Conservation (phyloP, 2,888 invertebrate genomes). For the Drosophila mayaguana region DNA sequence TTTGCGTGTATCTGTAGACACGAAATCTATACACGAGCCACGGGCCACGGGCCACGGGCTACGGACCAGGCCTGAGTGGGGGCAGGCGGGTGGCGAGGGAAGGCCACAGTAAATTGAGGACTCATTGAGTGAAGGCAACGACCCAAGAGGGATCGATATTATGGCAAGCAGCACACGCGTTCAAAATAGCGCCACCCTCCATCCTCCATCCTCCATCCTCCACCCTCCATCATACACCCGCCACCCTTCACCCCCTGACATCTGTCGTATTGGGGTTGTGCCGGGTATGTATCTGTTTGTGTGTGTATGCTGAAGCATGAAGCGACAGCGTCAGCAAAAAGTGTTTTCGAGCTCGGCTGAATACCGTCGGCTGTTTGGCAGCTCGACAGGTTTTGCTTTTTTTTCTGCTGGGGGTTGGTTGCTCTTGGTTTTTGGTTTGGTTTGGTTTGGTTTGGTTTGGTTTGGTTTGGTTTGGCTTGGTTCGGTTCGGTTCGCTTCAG, state of each 20-base stretch:
- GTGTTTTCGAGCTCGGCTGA: slow-evolving; percentile 62
- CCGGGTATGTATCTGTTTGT: slow-evolving; percentile 17
- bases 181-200: slow-evolving; percentile 8
- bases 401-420: slow-evolving; percentile 52
- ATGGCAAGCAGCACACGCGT: slow-evolving; percentile 46
- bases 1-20: slow-evolving; percentile 50
- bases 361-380: slow-evolving; percentile 50
- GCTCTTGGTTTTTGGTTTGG: slow-evolving; percentile 9
- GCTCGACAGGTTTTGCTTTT: slow-evolving; percentile 19
- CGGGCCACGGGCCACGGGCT: slow-evolving; percentile 2
- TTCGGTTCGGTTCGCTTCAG: neutral
- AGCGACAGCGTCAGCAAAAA: slow-evolving; percentile 74
- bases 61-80: neutral
- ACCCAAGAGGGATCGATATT: slow-evolving; percentile 82
- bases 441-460: neutral
- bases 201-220: neutral
- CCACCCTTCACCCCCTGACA: neutral
- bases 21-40: slow-evolving; percentile 54
- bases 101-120: slow-evolving; percentile 70
- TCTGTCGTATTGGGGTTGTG: slow-evolving; percentile 40
- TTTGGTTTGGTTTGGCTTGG: neutral
- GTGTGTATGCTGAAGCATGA: slow-evolving; percentile 23
- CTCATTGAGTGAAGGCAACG: slow-evolving; percentile 79
- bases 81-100: neutral
- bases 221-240: neutral